phyloP scores from a whole-genome alignment of 1,140 invertebrate species.

The Drosophila erecta region DNA sequence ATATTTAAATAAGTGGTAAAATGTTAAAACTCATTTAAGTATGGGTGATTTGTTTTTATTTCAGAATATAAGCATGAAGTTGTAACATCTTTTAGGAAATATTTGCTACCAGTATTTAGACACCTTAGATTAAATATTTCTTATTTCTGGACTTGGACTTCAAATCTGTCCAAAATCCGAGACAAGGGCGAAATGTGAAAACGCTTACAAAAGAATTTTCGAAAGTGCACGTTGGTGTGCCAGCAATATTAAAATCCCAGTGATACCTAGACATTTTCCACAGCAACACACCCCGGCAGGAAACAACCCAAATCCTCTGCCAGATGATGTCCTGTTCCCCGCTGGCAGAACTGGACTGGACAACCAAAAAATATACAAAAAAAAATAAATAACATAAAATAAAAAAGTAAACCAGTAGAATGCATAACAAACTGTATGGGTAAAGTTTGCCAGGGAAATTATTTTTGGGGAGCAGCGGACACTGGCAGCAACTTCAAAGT shows the following conservation, averaged over 20 bases:
- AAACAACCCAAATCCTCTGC: slow-evolving; percentile 26
- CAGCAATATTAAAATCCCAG: slow-evolving; percentile 44
- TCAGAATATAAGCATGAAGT: not conserved
- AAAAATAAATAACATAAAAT: not conserved
- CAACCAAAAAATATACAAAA: not conserved
- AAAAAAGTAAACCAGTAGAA: slow-evolving; percentile 15
- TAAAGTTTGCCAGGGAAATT: slow-evolving; percentile 64
- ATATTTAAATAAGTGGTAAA: not conserved
- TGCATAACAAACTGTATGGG: slow-evolving; percentile 68
- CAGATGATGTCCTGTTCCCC: slow-evolving; percentile 31
- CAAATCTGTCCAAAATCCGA: slow-evolving; percentile 1
- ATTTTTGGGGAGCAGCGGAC: slow-evolving; percentile 65
- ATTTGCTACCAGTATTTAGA: not conserved
- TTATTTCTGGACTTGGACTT: not conserved
- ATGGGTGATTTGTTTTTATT: not conserved
- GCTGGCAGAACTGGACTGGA: slow-evolving; percentile 2
- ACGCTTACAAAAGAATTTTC: slow-evolving; percentile 10
- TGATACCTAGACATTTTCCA: slow-evolving; percentile 32
- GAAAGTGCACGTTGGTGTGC: slow-evolving; percentile 16
- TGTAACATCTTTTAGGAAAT: not conserved
- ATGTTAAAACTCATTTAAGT: not conserved
- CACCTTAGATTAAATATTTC: no score
- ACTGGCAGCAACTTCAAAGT: slow-evolving; percentile 63
- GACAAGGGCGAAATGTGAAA: not conserved
- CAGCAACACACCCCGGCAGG: slow-evolving; percentile 8